A percentile compares a stretch with the other conserved stretches of the same genome.
phyloP scores from a whole-genome alignment of 1,140 invertebrate species.

The Drosophila ohnishii region DNA sequence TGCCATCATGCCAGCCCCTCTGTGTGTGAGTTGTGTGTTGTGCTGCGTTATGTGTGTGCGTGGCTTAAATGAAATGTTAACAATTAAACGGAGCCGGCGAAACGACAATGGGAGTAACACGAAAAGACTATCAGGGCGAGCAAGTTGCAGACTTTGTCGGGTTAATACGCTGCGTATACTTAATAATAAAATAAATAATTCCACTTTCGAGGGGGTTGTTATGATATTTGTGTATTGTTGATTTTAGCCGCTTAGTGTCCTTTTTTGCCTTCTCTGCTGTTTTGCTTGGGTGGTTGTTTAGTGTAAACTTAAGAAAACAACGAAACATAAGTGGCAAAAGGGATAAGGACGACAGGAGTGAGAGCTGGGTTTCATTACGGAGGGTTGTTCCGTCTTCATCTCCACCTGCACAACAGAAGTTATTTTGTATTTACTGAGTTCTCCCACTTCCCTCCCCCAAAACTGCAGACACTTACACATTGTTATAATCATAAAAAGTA shows the following conservation, averaged over 20 bases:
- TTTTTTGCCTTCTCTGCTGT: constrained; percentile 6
- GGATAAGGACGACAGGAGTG: constrained; percentile 40
- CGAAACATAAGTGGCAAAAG: constrained; percentile 64
- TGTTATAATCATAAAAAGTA: constrained; percentile 80
- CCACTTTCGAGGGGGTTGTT: constrained; percentile 38
- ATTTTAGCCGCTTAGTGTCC: constrained; percentile 27
- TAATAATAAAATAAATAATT: constrained; percentile 69
- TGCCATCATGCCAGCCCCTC: constrained; percentile 11
- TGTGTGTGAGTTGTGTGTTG: not conserved
- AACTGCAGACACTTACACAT: constrained; percentile 65
- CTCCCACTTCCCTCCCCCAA: not conserved
- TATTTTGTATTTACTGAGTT: constrained; percentile 69
- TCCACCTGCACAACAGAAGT: constrained; percentile 47
- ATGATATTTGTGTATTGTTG: constrained; percentile 48
- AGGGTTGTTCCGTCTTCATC: constrained; percentile 25
- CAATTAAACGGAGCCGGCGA: constrained; percentile 73
- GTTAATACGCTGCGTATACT: constrained; percentile 65
- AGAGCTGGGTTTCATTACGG: constrained; percentile 55
- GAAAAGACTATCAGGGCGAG: constrained; percentile 73
- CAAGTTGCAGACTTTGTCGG: constrained; percentile 43
- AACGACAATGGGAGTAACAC: constrained; percentile 61
- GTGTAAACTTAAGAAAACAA: constrained; percentile 69
- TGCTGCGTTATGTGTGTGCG: constrained; percentile 18
- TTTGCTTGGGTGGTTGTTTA: constrained; percentile 54
- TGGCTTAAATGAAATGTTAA: constrained; percentile 80